Conservation (phyloP, 2,797 vertebrate species). For the Echiichthys vipera region DNA sequence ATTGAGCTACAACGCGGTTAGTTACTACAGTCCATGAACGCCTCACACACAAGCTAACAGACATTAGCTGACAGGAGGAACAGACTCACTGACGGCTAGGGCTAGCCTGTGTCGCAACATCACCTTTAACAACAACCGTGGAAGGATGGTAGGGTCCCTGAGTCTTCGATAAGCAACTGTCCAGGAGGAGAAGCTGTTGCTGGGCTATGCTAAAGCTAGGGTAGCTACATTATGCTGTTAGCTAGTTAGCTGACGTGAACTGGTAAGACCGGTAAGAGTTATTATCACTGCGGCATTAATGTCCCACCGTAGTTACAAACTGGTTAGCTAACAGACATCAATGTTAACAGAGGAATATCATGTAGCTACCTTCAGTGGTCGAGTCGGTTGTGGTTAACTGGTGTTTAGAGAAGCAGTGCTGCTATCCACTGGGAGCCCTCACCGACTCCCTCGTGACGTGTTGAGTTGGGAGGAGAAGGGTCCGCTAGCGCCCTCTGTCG, state of each 20-base stretch:
- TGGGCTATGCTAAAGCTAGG: conserved; percentile 46
- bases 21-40: conserved; percentile 29
- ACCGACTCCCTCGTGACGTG: conserved; percentile 54
- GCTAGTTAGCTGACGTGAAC: conserved; percentile 38
- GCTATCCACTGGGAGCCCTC: conserved; percentile 43
- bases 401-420: conserved; percentile 30
- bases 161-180: neutral
- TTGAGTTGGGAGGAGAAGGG: neutral
- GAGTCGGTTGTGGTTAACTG: conserved; percentile 47
- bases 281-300: neutral
- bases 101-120: neutral
- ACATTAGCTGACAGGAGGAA: conserved; percentile 31
- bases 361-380: conserved; percentile 64
- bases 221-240: conserved; percentile 49
- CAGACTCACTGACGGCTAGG: neutral
- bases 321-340: neutral
- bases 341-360: neutral
- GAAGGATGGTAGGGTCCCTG: neutral
- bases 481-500: conserved; percentile 45
- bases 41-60: conserved; percentile 43
- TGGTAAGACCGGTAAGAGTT: neutral
- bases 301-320: rapidly evolving
- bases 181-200: conserved; percentile 18
- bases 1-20: conserved; percentile 32
- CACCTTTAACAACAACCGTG: neutral